phyloP scores from a whole-genome alignment of 2,888 invertebrate species.

The Orchesellides sinensis region DNA sequence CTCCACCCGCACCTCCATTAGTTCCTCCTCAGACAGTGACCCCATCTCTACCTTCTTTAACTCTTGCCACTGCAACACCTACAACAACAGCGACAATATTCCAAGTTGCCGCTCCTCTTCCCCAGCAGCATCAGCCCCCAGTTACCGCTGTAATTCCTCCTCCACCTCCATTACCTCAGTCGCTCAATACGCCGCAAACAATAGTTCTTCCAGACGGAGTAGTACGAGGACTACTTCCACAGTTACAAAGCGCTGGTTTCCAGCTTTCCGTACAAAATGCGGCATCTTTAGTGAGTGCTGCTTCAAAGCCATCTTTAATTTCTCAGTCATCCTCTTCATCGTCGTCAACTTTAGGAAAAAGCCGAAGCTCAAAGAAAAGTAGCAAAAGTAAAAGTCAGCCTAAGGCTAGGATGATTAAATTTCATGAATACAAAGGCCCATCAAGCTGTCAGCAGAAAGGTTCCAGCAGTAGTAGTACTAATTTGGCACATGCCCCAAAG shows the following conservation, averaged over 20 bases:
- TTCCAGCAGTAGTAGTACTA: slow-evolving; percentile 77
- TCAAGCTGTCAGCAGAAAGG: slow-evolving; percentile 88
- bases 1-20: slow-evolving; percentile 79
- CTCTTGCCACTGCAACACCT: slow-evolving; percentile 78
- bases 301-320: background rate
- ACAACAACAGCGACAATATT: slow-evolving; percentile 75
- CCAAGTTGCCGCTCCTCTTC: slow-evolving; percentile 75
- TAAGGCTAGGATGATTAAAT: slow-evolving; percentile 94
- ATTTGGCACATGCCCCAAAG: slow-evolving; percentile 65
- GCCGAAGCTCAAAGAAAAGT: slow-evolving; percentile 75
- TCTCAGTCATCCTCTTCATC: slow-evolving; percentile 76
- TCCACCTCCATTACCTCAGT: slow-evolving; percentile 63
- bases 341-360: slow-evolving; percentile 77
- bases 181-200: slow-evolving; percentile 25
- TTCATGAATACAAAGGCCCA: slow-evolving; percentile 97
- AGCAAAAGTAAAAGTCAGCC: slow-evolving; percentile 86
- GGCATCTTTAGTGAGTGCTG: background rate
- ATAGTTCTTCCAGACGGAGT: slow-evolving; percentile 55
- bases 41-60: too few species aligned
- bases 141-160: slow-evolving; percentile 67
- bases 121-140: slow-evolving; percentile 65
- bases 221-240: slow-evolving; percentile 60
- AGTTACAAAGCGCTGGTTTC: slow-evolving; percentile 64
- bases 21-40: background rate
- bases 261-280: slow-evolving; percentile 46